Percentiles rank a stretch among this genome's conserved stretches.
These are phyloP conservation scores for Aleiodes alternator DNA, from an alignment of 2,888 invertebrate genomes.

Conservation along the genomic window DNA sequence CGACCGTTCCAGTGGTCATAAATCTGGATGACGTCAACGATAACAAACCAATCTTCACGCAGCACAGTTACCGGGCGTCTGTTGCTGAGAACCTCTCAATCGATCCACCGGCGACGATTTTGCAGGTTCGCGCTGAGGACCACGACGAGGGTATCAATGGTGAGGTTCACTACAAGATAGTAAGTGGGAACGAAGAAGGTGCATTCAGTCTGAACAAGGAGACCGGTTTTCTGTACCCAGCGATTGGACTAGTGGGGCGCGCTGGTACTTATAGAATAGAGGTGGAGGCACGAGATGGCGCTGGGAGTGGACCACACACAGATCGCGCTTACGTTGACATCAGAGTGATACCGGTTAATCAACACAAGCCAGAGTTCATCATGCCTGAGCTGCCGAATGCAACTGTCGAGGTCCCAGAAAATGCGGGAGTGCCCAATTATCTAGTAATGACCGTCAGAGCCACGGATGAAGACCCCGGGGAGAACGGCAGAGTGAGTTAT, in stretches of 20 bases:
- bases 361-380: conserved; percentile 88
- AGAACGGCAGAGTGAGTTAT: conserved; percentile 90
- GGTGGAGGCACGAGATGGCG: conserved; percentile 87
- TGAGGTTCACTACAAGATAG: conserved; percentile 85
- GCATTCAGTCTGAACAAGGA: conserved; percentile 85
- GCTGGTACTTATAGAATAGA: conserved; percentile 78
- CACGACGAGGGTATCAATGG: conserved; percentile 88
- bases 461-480: conserved; percentile 87
- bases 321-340: conserved; percentile 86
- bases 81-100: conserved; percentile 90
- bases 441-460: conserved; percentile 89
- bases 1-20: conserved; percentile 87
- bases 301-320: conserved; percentile 80
- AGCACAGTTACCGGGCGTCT: conserved; percentile 85
- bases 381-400: conserved; percentile 86
- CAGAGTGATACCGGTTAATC: conserved; percentile 86
- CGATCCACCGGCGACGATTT: conserved; percentile 87
- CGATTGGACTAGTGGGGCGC: conserved; percentile 83
- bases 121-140: conserved; percentile 84
- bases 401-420: conserved; percentile 90
- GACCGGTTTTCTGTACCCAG: conserved; percentile 89
- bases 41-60: conserved; percentile 88
- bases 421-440: conserved; percentile 85
- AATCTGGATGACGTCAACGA: conserved; percentile 92
- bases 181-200: conserved; percentile 81